Base-by-base conservation (phyloP, 2,797 vertebrate species). In the Paramormyrops hopkinsi region DNA sequence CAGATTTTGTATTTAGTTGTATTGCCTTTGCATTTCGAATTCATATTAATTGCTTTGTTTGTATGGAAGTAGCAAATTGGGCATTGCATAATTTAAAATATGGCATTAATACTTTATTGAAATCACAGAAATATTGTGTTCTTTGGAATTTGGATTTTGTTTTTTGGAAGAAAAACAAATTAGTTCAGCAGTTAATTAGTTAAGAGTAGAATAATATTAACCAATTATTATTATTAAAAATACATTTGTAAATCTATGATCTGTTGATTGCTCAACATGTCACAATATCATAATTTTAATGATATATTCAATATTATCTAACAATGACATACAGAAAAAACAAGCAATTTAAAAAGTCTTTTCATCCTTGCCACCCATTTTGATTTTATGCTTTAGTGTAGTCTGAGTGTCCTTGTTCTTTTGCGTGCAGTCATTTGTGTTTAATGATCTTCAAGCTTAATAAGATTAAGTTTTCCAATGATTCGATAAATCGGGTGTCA, bases 401-500 rank as follows among this genome's bases (percentile, higher is more conserved):
- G 25, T 37, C 4, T 69, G 65, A 69, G 11, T 14, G 9, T 69
- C 29, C 65, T 69, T 33, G 65, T 19, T 44, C 2, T 44, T 79
- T 79, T 79, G 6, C 2, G 19, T 79, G 5, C 7, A 44, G 33
- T 9, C 14, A 17, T 44, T 79, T 79, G 37, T 79, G 5, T 79
- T 79, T 29, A 44, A 79, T 44, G 73, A n/a, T 79, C 73, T 79
- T 79, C 29, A 48, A 17, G 53, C 25, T 12, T 54, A 62, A 41
- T 86, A 51, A 87, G 59, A 73, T 44, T 29, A 41, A 22, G 37
- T 62, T 82, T 88, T 89, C 73, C 73, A 12, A 5, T 88, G 69
- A 22, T 41, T 19, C 14, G 85, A 44, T 14, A 87, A 82, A 41
- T 0, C 54, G 41, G 41, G 37, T 56, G 22, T 14, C 69, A 46